Percentiles rank a stretch among this genome's conserved stretches.
Evolutionary conservation across 2,113 vertebrate species (phyloP).

Genomic region (Murina feae): DNA sequence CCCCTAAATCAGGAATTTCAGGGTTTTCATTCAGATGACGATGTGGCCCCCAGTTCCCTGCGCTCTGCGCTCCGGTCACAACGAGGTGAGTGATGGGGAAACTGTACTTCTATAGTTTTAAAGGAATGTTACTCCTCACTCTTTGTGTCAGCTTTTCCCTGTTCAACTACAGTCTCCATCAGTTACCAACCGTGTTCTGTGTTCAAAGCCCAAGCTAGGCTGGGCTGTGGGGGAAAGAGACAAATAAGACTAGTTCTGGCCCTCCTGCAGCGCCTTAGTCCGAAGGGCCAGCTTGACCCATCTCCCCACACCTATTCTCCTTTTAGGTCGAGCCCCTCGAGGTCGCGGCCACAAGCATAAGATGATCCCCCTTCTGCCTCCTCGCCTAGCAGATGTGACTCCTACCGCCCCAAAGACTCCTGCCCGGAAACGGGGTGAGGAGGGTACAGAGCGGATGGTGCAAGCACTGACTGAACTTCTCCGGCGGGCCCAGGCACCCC

Average conservation of each 20-base stretch:
- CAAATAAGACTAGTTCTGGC: neutral
- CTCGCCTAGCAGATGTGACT: slow-evolving; percentile 64
- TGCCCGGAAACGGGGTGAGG: slow-evolving; percentile 73
- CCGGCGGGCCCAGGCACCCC: slow-evolving; percentile 69
- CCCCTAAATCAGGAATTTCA: slow-evolving; percentile 85
- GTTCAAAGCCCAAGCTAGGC: slow-evolving; percentile 25
- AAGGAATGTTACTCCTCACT: slow-evolving; percentile 8
- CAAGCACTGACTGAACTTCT: slow-evolving; percentile 78
- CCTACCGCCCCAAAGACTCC: slow-evolving; percentile 62
- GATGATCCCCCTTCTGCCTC: slow-evolving; percentile 61
- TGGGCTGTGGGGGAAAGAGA: slow-evolving; percentile 51
- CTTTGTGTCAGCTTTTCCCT: slow-evolving; percentile 8
- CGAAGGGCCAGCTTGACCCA: slow-evolving; percentile 42
- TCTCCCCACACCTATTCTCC: slow-evolving; percentile 70
- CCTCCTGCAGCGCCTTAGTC: neutral
- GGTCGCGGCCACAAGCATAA: slow-evolving; percentile 72
- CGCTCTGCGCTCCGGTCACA: slow-evolving; percentile 83
- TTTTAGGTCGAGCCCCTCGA: slow-evolving; percentile 75
- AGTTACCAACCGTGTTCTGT: slow-evolving; percentile 6
- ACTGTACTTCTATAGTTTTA: slow-evolving; percentile 49
- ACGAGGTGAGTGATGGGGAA: slow-evolving; percentile 84
- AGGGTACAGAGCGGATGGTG: slow-evolving; percentile 77
- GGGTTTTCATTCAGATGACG: slow-evolving; percentile 88
- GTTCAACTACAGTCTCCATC: slow-evolving; percentile 12
- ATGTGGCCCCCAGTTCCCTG: slow-evolving; percentile 76